phyloP scores from a whole-genome alignment of 1,140 invertebrate genomes.

The Drosophila virilis region DNA sequence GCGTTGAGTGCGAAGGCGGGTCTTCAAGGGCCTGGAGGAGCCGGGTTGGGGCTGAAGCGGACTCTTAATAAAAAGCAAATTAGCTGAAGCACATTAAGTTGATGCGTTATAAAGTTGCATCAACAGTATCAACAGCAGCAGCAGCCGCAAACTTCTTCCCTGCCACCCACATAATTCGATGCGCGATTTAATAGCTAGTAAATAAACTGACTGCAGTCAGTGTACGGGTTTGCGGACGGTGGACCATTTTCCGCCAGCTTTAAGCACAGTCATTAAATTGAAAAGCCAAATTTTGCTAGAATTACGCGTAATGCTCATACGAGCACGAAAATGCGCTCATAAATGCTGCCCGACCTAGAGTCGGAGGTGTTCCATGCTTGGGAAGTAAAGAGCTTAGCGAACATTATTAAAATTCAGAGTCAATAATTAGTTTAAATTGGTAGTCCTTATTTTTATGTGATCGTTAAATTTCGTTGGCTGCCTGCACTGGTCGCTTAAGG shows the following conservation, averaged over 20 bases:
- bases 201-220: neutral
- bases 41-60: too few relatives aligned
- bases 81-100: constrained; percentile 74
- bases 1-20: constrained; percentile 3
- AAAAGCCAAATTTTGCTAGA: constrained; percentile 44
- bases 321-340: too few relatives aligned
- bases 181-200: constrained; percentile 49
- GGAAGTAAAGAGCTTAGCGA: too few relatives aligned
- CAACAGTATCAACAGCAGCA: constrained; percentile 17
- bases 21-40: too few relatives aligned
- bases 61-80: constrained; percentile 76
- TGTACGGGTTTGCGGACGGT: neutral
- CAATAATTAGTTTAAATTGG: too few relatives aligned
- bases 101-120: constrained; percentile 48
- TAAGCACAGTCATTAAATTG: constrained; percentile 60
- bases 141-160: neutral
- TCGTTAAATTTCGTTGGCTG: too few relatives aligned
- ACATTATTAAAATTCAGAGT: too few relatives aligned
- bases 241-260: constrained; percentile 17
- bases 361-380: too few relatives aligned
- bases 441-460: too few relatives aligned
- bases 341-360: too few relatives aligned
- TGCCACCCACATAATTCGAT: neutral
- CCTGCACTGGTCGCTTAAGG: neutral
- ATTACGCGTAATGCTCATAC: too few relatives aligned